These are phyloP conservation scores for Sitobion miscanthi DNA, from an alignment of 1,140 invertebrate genomes.

Conservation along the genomic window DNA sequence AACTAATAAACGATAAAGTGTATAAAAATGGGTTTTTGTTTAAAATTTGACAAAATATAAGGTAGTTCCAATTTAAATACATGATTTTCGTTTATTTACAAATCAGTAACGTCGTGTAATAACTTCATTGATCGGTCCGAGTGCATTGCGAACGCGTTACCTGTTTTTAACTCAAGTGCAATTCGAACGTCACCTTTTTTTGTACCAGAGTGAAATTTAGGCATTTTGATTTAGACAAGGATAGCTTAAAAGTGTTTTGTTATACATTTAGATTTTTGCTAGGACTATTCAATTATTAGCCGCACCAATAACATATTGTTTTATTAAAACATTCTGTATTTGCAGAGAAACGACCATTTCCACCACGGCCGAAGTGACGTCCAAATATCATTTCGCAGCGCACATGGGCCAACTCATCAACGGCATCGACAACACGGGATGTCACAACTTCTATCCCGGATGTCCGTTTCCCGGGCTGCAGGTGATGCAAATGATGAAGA, in stretches of 20 bases:
- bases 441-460: slow-evolving; percentile 75
- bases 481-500: slow-evolving; percentile 74
- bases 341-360: slow-evolving; percentile 69
- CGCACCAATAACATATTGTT: slow-evolving; percentile 17
- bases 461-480: slow-evolving; percentile 72
- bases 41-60: no score
- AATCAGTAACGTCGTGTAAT: not conserved
- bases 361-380: slow-evolving; percentile 70
- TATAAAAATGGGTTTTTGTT: no score
- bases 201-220: not conserved
- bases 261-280: not conserved
- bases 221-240: not conserved
- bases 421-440: slow-evolving; percentile 74
- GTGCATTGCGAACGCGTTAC: no score
- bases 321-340: slow-evolving; percentile 59
- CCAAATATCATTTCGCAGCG: slow-evolving; percentile 80
- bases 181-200: not conserved
- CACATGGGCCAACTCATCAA: slow-evolving; percentile 82
- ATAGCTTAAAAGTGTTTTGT: not conserved
- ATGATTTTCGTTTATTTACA: no score
- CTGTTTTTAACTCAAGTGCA: no score
- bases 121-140: not conserved
- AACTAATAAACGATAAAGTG: no score
- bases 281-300: not conserved
- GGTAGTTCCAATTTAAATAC: no score